Conservation (phyloP, 2,888 invertebrate genomes). For the Conistra vaccinii region DNA sequence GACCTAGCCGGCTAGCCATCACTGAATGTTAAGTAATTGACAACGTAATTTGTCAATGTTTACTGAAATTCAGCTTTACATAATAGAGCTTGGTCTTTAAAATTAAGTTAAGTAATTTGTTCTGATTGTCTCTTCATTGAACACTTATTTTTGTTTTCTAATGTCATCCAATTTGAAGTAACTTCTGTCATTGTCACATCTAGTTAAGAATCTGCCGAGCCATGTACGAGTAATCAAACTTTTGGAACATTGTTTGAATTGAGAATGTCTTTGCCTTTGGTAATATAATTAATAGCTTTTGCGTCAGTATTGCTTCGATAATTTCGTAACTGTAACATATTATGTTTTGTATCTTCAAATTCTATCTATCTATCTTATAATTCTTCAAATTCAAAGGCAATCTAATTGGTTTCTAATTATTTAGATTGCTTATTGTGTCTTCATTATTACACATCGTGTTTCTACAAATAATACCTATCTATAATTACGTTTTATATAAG, state of each 20-base stretch:
- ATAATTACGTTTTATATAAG: constrained; percentile 38
- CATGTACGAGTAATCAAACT: not conserved
- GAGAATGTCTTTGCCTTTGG: not conserved
- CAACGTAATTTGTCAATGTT: constrained; percentile 39
- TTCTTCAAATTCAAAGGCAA: constrained; percentile 14
- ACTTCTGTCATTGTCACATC: not conserved
- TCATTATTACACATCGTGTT: constrained; percentile 25
- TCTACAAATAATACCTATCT: constrained; percentile 10
- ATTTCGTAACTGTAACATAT: constrained; percentile 6
- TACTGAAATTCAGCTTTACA: constrained; percentile 14
- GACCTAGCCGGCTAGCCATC: constrained; percentile 10
- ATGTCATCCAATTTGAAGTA: constrained; percentile 1
- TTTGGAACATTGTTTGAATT: not conserved
- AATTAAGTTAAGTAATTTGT: constrained; percentile 24
- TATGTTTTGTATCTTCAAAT: constrained; percentile 12
- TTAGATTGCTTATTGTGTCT: constrained; percentile 32
- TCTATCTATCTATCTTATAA: no score
- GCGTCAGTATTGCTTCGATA: not conserved
- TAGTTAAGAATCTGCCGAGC: not conserved
- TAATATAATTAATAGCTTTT: constrained; percentile 7
- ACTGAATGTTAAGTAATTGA: constrained; percentile 30
- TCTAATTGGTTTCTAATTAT: constrained; percentile 34
- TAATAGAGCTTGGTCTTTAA: constrained; percentile 9
- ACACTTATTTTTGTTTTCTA: constrained; percentile 11
- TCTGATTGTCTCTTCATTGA: constrained; percentile 12